These are phyloP conservation scores for Girardinus metallicus DNA, from an alignment of 2,797 vertebrate genomes.

Conservation along the genomic window DNA sequence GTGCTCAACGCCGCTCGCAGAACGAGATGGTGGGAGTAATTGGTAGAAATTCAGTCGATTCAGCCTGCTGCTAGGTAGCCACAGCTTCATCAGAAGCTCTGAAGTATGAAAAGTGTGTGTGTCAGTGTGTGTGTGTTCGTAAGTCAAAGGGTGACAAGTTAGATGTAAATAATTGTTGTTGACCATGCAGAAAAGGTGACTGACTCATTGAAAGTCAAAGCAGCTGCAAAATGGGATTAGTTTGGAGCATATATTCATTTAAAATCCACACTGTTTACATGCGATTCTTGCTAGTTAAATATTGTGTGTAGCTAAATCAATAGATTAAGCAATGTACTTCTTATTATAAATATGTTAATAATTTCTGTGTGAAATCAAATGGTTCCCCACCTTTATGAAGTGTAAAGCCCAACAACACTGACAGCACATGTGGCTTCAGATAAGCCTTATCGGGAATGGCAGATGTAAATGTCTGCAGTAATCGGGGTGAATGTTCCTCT, in stretches of 20 bases:
- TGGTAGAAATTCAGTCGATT: conserved; percentile 42
- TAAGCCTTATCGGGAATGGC: conserved; percentile 23
- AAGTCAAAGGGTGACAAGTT: conserved; percentile 26
- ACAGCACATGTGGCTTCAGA: neutral
- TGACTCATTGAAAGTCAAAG: conserved; percentile 20
- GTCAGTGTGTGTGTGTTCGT: conserved; percentile 13
- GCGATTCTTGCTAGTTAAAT: neutral
- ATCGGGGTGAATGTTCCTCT: conserved; percentile 45
- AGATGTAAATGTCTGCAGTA: conserved; percentile 58
- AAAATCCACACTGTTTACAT: neutral
- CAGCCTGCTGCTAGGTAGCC: conserved; percentile 72
- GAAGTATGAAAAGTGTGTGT: conserved; percentile 1
- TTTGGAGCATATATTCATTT: neutral
- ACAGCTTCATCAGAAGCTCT: conserved; percentile 29
- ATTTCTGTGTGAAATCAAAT: neutral
- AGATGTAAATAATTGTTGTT: conserved; percentile 34
- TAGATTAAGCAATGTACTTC: neutral
- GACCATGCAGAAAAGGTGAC: conserved; percentile 10
- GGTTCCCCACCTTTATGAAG: neutral
- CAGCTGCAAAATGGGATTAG: conserved; percentile 3
- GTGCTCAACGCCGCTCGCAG: conserved; percentile 38
- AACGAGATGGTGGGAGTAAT: conserved; percentile 51
- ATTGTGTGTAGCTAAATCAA: neutral
- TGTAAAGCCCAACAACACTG: neutral
- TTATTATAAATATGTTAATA: neutral